phyloP scores from a whole-genome alignment of 1,140 invertebrate species.

The Diorhabda carinulata region DNA sequence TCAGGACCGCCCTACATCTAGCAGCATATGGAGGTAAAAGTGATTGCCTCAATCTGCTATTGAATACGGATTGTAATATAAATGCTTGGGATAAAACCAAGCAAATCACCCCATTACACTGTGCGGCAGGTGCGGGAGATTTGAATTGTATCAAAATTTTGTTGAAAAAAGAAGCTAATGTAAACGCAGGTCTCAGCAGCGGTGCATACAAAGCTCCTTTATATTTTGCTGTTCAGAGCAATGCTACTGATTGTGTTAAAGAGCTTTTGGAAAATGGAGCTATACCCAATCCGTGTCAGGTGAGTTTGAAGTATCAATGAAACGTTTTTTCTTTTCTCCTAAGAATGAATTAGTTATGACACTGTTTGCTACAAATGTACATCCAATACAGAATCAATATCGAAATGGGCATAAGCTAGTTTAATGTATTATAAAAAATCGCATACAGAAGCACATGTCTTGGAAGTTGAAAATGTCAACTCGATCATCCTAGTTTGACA shows the following conservation, averaged over 20 bases:
- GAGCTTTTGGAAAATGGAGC: constrained; percentile 65
- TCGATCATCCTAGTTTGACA: no score
- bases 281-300: constrained; percentile 73
- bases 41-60: constrained; percentile 60
- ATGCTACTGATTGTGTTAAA: constrained; percentile 64
- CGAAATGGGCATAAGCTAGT: no score
- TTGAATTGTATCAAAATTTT: constrained; percentile 57
- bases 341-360: no score
- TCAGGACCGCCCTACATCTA: constrained; percentile 71
- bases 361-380: no score
- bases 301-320: constrained; percentile 32
- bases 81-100: constrained; percentile 62
- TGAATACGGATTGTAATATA: constrained; percentile 62
- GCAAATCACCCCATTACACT: constrained; percentile 71
- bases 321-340: no score
- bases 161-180: constrained; percentile 62
- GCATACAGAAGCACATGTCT: no score
- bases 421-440: no score
- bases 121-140: constrained; percentile 65
- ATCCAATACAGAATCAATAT: no score
- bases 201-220: constrained; percentile 55
- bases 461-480: no score
- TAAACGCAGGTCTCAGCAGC: constrained; percentile 67
- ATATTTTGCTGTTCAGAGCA: constrained; percentile 70
- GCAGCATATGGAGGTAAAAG: constrained; percentile 65